Evolutionary conservation across 92 coral and sea anemone species (phyloP), one percentile per base, ranked within the genome.

Genomic region (Epizoanthus ramosus): DNA sequence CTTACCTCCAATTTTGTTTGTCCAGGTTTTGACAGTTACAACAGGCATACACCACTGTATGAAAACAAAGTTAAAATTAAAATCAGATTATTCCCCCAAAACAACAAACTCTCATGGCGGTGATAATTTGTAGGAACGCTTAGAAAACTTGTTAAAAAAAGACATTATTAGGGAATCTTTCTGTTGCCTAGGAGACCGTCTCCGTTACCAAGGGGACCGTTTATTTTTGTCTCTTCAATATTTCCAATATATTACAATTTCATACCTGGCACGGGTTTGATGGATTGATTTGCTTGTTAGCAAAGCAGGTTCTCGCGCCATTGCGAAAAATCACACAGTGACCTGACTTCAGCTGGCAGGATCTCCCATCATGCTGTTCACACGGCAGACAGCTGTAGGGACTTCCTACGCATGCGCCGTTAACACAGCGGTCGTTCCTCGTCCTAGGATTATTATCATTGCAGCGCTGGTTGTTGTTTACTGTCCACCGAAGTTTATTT

Each of bases 241-340:
- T 28, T 28, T 28, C 2, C 31, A 28, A 28, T 28, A 28, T 28
- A 28, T 28, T 28, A 28, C 31, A 28, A 28, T 28, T 28, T 7
- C 74, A 76, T 57, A 93, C 98, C 93, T 93, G 98, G 64, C 98
- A 93, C 6, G 86, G 89, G 75, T 93, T 71, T 71, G 91, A 91
- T 1, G 93, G 92, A 41, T 93, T 83, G 28, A 91, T 9, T 56
- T 67, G 71, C 9, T 89, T 84, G 39, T 91, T 80, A 16, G 54
- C 68, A 41, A 89, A 89, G 58, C 98, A 93, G 61, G 79, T 82
- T 80, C 86, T 89, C 8, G 24, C 66, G 53, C 89, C 90, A 13
- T 72, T 71, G 54, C 23, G 68, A 74, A 23, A 23, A 13, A 89
- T 87, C 3, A 84, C 87, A 68, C 95, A 92, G 80, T 12, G 89